Base-by-base conservation (phyloP, 2,797 vertebrate genomes). In the Hirundo rustica region DNA sequence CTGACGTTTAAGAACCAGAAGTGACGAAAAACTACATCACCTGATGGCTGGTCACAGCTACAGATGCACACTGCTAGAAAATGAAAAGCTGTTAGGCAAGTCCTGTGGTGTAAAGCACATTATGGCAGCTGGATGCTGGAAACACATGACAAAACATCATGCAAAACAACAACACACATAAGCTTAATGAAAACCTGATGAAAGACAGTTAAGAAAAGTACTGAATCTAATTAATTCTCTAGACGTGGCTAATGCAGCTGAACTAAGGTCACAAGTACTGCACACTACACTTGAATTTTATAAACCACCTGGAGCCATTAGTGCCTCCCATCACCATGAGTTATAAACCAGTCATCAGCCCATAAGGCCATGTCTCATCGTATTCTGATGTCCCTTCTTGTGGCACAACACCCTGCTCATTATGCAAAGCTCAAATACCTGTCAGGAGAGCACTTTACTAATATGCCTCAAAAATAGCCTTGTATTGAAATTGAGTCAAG, bases 151-250 rank as follows among this genome's bases (percentile, higher is more conserved):
- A 84, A 95, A 89, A 89, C 47, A 72, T 36, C 68, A 89, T 7
- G 2, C 85, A 74, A 86, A 94, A 77, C 57, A 89, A 61, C 54
- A 80, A 91, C 2, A 27, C 45, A 83, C 42, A 54, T 50, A 88
- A 81, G 45, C 76, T 67, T 93, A 96, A 96, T 94, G 74, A 92
- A 95, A 94, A 77, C 67, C 64, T 88, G 76, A 92, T 75, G 82
- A 97, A 92, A 92, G 85, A 45, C 66, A 86, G 30, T 48, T 60
- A 4, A 60, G 58, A 77, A 65, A 78, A 54, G 55, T 45, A 76
- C 55, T 17, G 42, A 79, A 85, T 26, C 29, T 79, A 78, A 88
- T 93, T 93, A 95, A 89, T 90, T 78, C 73, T 89, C 47, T 70
- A 88, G 83, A 79, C 23, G 0, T 32, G 70, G 85, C 66, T 66